Evolutionary conservation across 2,888 invertebrate species (phyloP).

Genomic region (Rotaria macrura): DNA sequence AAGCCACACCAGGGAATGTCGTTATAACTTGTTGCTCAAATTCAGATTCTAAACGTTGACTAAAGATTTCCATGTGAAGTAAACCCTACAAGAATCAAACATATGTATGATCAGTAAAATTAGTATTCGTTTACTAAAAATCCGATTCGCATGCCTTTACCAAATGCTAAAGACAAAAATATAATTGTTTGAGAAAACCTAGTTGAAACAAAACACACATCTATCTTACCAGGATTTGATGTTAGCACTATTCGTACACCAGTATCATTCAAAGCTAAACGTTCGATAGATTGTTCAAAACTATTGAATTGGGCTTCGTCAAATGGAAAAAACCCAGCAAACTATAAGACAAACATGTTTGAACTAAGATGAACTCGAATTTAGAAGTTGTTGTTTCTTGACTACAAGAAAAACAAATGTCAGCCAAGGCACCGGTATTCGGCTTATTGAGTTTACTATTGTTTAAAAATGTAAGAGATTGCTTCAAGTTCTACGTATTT

Average conservation of each 20-base stretch:
- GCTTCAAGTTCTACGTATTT: too few relatives aligned
- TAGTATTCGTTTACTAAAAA: conserved; percentile 40
- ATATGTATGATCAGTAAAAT: neutral
- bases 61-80: conserved; percentile 54
- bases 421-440: too few relatives aligned
- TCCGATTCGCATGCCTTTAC: conserved; percentile 53
- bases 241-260: conserved; percentile 54
- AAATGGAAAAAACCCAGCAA: conserved; percentile 76
- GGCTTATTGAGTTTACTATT: too few relatives aligned
- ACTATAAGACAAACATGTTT: too few relatives aligned
- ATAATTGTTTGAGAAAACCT: too few relatives aligned
- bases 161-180: conserved; percentile 53
- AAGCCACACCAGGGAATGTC: conserved; percentile 54
- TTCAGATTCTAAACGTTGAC: conserved; percentile 54
- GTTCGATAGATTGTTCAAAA: conserved; percentile 71
- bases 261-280: conserved; percentile 81
- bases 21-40: conserved; percentile 52
- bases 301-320: conserved; percentile 72
- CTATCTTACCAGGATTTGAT: neutral
- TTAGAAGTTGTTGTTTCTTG: too few relatives aligned
- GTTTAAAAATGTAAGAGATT: too few relatives aligned
- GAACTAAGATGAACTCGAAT: too few relatives aligned
- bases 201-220: neutral
- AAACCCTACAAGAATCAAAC: conserved; percentile 44
- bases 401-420: too few relatives aligned